These are phyloP conservation scores for Herpailurus yagouaroundi DNA, from an alignment of 2,113 vertebrate species.

Conservation along the genomic window DNA sequence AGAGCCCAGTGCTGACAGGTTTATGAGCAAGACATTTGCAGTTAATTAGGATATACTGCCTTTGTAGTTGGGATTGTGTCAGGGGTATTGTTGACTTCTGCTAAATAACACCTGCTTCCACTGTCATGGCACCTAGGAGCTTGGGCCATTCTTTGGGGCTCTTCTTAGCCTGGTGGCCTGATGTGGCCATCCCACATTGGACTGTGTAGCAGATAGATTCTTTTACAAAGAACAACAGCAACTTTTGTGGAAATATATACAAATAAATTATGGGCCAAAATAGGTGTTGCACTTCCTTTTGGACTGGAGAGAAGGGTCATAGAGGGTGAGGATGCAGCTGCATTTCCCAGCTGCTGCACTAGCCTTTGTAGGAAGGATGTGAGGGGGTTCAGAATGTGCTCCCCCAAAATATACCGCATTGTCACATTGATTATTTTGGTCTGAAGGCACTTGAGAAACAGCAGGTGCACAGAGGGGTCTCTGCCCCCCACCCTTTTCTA, in stretches of 20 bases:
- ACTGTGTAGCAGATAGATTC: neutral
- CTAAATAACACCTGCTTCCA: constrained; percentile 61
- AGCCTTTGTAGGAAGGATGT: neutral
- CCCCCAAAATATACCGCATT: neutral
- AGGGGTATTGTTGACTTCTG: constrained; percentile 47
- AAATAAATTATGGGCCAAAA: neutral
- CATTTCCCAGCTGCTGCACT: neutral
- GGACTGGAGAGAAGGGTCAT: neutral
- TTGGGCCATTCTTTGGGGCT: neutral
- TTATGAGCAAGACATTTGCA: constrained; percentile 79
- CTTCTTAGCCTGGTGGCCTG: neutral
- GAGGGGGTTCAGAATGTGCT: neutral
- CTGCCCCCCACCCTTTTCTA: neutral
- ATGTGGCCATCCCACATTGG: neutral
- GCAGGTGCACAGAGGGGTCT: neutral
- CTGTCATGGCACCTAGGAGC: neutral
- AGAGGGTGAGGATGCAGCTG: neutral
- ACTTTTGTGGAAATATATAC: neutral
- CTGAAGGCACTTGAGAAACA: neutral
- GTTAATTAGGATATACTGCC: constrained; percentile 79
- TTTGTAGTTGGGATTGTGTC: constrained; percentile 61
- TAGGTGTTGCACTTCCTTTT: neutral
- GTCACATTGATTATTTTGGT: neutral
- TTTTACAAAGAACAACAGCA: constrained; percentile 42
- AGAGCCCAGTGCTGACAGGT: constrained; percentile 75